phyloP scores from a whole-genome alignment of 2,797 vertebrate species.

The Sciurus vulgaris region DNA sequence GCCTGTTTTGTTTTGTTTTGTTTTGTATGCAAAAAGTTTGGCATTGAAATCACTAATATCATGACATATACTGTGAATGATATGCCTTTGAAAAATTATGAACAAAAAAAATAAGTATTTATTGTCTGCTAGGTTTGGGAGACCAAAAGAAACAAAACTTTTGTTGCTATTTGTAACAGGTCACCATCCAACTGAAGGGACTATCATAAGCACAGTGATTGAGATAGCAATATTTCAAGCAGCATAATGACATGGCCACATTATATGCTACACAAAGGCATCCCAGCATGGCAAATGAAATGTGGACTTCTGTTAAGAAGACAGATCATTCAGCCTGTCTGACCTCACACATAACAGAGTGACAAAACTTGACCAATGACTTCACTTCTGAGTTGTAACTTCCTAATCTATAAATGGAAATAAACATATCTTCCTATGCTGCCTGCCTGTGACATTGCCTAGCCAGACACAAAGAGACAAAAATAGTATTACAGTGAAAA shows the following conservation, averaged over 20 bases:
- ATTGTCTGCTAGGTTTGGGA: not conserved
- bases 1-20: not conserved
- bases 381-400: not conserved
- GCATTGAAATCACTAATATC: not conserved
- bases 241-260: not conserved
- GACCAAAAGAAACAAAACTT: constrained; percentile 15
- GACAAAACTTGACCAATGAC: not conserved
- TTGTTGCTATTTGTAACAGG: not conserved
- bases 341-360: not conserved
- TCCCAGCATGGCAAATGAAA: not conserved
- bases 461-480: not conserved
- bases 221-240: not conserved
- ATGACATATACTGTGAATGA: not conserved
- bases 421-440: not conserved
- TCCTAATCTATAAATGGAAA: not conserved
- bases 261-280: not conserved
- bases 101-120: constrained; percentile 42
- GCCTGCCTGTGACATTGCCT: not conserved
- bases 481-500: not conserved
- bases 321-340: not conserved
- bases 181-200: constrained; percentile 4
- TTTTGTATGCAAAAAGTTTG: not conserved
- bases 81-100: not conserved
- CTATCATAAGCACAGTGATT: not conserved
- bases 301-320: not conserved